Evolutionary conservation across 2,888 invertebrate species (phyloP), one percentile per base, ranked within the genome.

Genomic region (Cephus runcator): DNA sequence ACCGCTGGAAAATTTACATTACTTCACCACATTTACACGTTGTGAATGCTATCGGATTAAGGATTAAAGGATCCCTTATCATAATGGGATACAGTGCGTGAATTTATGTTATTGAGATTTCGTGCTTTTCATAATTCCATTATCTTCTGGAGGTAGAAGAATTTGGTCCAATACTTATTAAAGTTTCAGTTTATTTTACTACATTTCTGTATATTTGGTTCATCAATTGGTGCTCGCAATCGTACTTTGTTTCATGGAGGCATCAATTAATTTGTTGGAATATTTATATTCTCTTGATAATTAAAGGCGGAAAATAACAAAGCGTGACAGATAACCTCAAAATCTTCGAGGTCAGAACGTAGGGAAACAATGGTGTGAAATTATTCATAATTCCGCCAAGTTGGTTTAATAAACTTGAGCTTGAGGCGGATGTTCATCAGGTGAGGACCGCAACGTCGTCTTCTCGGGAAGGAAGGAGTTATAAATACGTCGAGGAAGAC

Each of bases 401-500:
- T 86, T 85, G 85, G 85, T 86, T 86, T 88, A 85, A 88, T 87
- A 87, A 87, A 86, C 86, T 88, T 85, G 84, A 87, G 84, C 83
- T 56, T 81, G 83, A 83, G 84, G 85, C 84, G 81, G 83, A 87
- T 84, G 88, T 87, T 88, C 85, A 86, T 85, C 88, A 87, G 85
- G 81, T 71, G 84, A 80, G 84, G 79, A 84, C 79, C 82, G 84
- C 81, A 82, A 81, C 85, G 83, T 85, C 40, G 40, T 30, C 71
- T 71, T 71, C 40, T 56, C 75, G 31, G 75, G 87, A 90, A 89
- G 89, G 87, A 87, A 87, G 86, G 85, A 85, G 88, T 87, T 88
- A 90, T 90, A 90, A 90, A 90, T 90, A 90, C 88, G 85, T 88
- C 88, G 87, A 85, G 40, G 85, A 88, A 88, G 88, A 88, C 87